Base-by-base conservation (phyloP, 2,888 invertebrate genomes). In the Philopedon plagiatum region DNA sequence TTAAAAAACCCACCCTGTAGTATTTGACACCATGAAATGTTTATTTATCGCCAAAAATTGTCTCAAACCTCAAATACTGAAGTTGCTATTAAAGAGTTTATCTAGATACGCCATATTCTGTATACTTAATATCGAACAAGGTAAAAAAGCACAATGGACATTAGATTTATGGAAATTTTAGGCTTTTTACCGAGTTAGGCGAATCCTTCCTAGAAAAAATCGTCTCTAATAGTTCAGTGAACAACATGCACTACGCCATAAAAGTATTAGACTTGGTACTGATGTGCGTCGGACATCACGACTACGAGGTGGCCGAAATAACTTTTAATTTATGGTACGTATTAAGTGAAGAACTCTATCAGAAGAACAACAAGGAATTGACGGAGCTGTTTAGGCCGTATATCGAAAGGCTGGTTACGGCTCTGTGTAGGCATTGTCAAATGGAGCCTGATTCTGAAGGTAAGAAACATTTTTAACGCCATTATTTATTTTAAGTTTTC, bases 241-340 rank as follows among this genome's bases (percentile, higher is more conserved):
- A 87, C 44, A 88, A 89, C 76, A 77, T 78, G 73, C 94, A 95
- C 85, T 94, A 93, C 86, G 92, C 94, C 0, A 87, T 97, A 75
- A 92, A 94, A 83, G 92, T 95, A 2, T 87, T 99, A 73, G 97
- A 99, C 83, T 87, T 98, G 77, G 92, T 97, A 8, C 87, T 99
- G 54, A 91, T 93, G 37, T 97, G 98, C 86, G 95, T 97, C 8
- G 97, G 97, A 0, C 98, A 99, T 87, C 97, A 98, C 86, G 98
- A 99, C 85, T 99, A 97, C 87, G 97, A 98, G 90, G 81, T 81
- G 79, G 91, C 92, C 32, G 92, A 92, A 83, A 95, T 98, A 78
- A 97, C 99, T 0, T 99, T 99, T 84, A 95, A 96, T 85, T 89
- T 98, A 71, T 99, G 99, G 99, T 98, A 97, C 68, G 91, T 95